Percentiles rank a stretch among this genome's conserved stretches.
phyloP scores from a whole-genome alignment of 2,888 invertebrate species.

The Blastobasis lacticolella region DNA sequence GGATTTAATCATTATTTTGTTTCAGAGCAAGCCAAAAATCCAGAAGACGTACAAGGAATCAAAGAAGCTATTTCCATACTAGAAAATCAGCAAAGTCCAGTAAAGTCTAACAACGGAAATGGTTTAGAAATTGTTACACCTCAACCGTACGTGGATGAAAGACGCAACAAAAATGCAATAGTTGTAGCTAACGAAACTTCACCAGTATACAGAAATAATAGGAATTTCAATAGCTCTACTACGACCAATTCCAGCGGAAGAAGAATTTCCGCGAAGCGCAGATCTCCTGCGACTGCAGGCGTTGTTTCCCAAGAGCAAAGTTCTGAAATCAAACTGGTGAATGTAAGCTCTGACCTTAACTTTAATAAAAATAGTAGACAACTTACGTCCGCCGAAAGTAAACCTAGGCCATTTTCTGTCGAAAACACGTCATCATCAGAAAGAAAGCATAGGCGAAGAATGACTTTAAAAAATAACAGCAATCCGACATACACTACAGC shows the following conservation, averaged over 20 bases:
- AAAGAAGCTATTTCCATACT: slow-evolving; percentile 63
- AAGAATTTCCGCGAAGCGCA: slow-evolving; percentile 20
- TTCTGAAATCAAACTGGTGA: slow-evolving; percentile 35
- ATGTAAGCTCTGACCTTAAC: slow-evolving; percentile 42
- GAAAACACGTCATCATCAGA: slow-evolving; percentile 35
- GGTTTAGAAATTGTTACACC: slow-evolving; percentile 50
- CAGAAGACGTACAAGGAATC: slow-evolving; percentile 55
- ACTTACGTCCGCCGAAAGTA: slow-evolving; percentile 12
- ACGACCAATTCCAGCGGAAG: slow-evolving; percentile 20
- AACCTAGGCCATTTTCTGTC: slow-evolving; percentile 20
- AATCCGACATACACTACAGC: slow-evolving; percentile 18
- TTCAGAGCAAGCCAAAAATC: slow-evolving; percentile 46
- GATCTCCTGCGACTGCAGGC: slow-evolving; percentile 19
- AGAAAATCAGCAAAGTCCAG: slow-evolving; percentile 45
- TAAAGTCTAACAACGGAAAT: slow-evolving; percentile 22
- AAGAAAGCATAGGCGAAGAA: slow-evolving; percentile 47
- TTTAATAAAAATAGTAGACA: slow-evolving; percentile 30
- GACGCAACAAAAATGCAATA: slow-evolving; percentile 32
- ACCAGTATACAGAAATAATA: slow-evolving; percentile 53
- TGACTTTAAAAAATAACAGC: slow-evolving; percentile 40
- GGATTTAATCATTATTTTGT: neutral
- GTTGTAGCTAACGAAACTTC: slow-evolving; percentile 32
- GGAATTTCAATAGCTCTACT: slow-evolving; percentile 36
- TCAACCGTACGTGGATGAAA: slow-evolving; percentile 49
- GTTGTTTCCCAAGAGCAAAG: slow-evolving; percentile 6